Evolutionary conservation across 1,140 invertebrate genomes (phyloP).

Genomic region (Babylonia areolata): DNA sequence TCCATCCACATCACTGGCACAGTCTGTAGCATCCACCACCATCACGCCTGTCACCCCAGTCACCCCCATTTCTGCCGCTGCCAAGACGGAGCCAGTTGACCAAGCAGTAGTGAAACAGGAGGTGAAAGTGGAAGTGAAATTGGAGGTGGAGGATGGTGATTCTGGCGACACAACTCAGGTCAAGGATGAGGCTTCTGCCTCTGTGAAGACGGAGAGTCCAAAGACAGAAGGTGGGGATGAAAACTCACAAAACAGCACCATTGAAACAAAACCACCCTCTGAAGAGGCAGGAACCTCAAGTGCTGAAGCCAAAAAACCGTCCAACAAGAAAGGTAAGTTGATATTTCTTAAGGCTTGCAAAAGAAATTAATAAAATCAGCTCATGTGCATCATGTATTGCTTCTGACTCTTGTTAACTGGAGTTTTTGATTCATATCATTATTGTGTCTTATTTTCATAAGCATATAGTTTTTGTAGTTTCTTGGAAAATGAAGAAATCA

Average conservation of each 20-base stretch:
- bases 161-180: conserved; percentile 51
- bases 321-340: conserved; percentile 32
- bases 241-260: conserved; percentile 51
- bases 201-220: conserved; percentile 47
- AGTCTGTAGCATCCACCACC: conserved; percentile 47
- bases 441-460: too few species aligned
- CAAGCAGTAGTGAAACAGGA: conserved; percentile 53
- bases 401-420: too few species aligned
- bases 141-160: conserved; percentile 34
- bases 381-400: too few species aligned
- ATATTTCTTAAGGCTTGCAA: too few species aligned
- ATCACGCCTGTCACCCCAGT: conserved; percentile 35
- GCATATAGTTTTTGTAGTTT: too few species aligned
- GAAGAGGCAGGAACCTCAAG: neutral
- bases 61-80: conserved; percentile 66
- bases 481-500: too few species aligned
- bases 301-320: neutral
- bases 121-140: conserved; percentile 49
- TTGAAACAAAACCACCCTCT: conserved; percentile 38
- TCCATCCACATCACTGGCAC: conserved; percentile 40
- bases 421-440: too few species aligned
- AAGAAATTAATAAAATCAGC: too few species aligned
- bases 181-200: conserved; percentile 55
- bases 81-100: conserved; percentile 48
- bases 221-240: conserved; percentile 46